Base-by-base conservation (phyloP, 2,797 vertebrate genomes). In the Microhierax caerulescens region DNA sequence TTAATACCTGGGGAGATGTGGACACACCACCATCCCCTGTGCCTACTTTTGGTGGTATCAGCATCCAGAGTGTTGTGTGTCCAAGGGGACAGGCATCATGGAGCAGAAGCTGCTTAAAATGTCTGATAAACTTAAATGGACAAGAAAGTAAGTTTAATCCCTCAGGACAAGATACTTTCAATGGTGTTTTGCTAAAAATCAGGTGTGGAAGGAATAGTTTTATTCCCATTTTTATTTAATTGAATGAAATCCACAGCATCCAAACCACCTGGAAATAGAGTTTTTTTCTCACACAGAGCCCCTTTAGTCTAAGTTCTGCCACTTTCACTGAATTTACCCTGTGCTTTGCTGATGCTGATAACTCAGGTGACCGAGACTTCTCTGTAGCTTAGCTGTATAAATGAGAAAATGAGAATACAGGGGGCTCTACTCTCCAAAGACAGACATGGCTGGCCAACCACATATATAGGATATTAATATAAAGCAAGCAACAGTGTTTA, bases 391-490 rank as follows among this genome's bases (percentile, higher is more conserved):
- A 61, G 25, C 67, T 74, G 28, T 50, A 50, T 56, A 92, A 95
- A 89, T 79, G 51, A 94, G 54, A 95, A 95, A 96, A 87, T 56
- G 77, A 76, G 86, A 91, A 41, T 63, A 74, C 77, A 73, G 77
- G 36, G 59, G 56, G 28, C 37, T 94, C 68, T 94, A 7, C 28
- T 88, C 88, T 92, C 86, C 32, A 70, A 82, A 87, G 91, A 70
- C 88, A 93, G 67, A 79, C 47, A 47, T 56, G 43, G 60, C 84
- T 91, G 67, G 72, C 43, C 67, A 85, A 68, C 53, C 41, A 68
- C 78, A 67, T 21, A 21, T 20, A 36, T 3, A 64, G 21, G 43
- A 61, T 47, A 53, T 91, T 80, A 91, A 90, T 32, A 75, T 0
- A 89, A 60, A 91, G 25, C 1, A 2, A 91, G 18, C 56, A 96